Evolutionary conservation across 2,797 vertebrate species (phyloP).

Genomic region (Amniataba percoides): DNA sequence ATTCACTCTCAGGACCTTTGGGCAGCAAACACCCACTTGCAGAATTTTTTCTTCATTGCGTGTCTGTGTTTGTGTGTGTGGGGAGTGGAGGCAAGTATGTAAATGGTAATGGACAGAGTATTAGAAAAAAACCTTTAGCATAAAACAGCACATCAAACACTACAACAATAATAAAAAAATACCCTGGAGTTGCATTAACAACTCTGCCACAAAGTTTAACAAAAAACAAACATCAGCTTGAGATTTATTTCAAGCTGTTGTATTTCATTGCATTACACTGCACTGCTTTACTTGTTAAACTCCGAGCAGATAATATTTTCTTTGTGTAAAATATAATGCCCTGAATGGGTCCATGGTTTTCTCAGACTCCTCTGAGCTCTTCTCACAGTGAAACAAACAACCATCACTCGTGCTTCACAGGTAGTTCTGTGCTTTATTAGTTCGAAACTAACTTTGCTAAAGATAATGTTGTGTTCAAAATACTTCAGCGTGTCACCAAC

Average conservation of each 20-base stretch:
- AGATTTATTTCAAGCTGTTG: constrained; percentile 9
- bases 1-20: constrained; percentile 27
- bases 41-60: not conserved
- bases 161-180: constrained; percentile 10
- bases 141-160: not conserved
- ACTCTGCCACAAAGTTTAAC: constrained; percentile 29
- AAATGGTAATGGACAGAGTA: constrained; percentile 17
- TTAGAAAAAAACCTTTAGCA: constrained; percentile 1
- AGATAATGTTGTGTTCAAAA: not conserved
- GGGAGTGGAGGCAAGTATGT: not conserved
- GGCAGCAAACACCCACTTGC: constrained; percentile 37
- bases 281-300: constrained; percentile 17
- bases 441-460: not conserved
- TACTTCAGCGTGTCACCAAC: too few species aligned
- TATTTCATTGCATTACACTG: constrained; percentile 16
- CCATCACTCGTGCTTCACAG: not conserved
- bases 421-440: not conserved
- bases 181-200: constrained; percentile 32
- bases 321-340: not conserved
- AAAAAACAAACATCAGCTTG: not conserved
- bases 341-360: not conserved
- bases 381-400: not conserved
- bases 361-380: not conserved
- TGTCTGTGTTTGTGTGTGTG: not conserved
- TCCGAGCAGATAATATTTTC: not conserved